Percentiles rank a stretch among this genome's conserved stretches.
Conservation (phyloP, 2,113 vertebrate genomes). For the Petromus typicus region DNA sequence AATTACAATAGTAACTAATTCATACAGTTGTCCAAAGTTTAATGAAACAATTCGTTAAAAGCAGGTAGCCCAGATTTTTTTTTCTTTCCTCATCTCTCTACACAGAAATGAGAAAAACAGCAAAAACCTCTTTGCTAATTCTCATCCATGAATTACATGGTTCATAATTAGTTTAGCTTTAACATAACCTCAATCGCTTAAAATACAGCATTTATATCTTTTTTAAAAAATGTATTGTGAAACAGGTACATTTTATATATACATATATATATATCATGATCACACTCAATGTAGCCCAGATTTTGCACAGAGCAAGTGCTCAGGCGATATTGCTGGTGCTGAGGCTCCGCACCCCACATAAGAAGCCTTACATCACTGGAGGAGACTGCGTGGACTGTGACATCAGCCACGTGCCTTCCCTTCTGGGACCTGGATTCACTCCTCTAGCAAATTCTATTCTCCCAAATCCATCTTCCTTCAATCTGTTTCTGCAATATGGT, state of each 20-base stretch:
- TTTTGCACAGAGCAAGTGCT: constrained; percentile 10
- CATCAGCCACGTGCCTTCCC: constrained; percentile 27
- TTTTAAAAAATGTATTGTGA: too few species aligned
- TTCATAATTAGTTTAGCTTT: too few species aligned
- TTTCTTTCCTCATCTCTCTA: too few species aligned
- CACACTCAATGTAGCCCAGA: too few species aligned
- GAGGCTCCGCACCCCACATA: background rate
- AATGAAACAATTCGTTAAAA: constrained; percentile 38
- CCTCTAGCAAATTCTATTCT: constrained; percentile 49
- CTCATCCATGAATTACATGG: too few species aligned
- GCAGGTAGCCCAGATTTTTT: background rate
- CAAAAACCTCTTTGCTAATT: too few species aligned
- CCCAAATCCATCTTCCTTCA: constrained; percentile 68
- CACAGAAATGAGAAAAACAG: too few species aligned
- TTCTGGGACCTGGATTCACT: constrained; percentile 62
- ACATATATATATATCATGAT: too few species aligned
- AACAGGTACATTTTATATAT: too few species aligned
- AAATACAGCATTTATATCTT: too few species aligned
- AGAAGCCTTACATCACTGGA: background rate
- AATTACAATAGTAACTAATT: constrained; percentile 37
- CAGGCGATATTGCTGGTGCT: background rate
- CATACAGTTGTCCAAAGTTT: background rate
- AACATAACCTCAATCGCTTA: too few species aligned
- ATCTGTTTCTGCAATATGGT: constrained; percentile 81
- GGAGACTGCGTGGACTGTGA: background rate